Conservation (phyloP, 2,888 invertebrate genomes). For the Raillietiella orientalis region DNA sequence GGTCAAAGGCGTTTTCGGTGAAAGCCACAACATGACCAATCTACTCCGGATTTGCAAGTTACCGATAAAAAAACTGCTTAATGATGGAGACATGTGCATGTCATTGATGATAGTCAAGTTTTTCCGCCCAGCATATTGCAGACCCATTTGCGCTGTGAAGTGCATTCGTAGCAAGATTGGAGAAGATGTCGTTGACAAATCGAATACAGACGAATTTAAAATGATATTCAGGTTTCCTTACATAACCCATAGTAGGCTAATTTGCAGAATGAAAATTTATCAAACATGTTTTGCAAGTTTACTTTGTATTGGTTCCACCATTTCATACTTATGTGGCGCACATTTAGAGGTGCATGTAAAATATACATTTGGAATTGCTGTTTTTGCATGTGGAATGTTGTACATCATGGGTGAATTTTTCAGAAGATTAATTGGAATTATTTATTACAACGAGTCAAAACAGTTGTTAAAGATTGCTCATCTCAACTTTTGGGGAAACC, state of each 20-base stretch:
- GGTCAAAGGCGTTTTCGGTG: too few relatives aligned
- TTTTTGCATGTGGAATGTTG: neutral
- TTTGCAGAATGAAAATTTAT: slow-evolving; percentile 1
- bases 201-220: slow-evolving; percentile 1
- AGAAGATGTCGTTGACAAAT: too few relatives aligned
- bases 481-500: neutral
- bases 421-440: neutral
- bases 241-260: neutral
- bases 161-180: too few relatives aligned
- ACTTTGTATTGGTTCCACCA: neutral
- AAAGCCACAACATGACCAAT: too few relatives aligned
- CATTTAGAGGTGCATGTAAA: neutral
- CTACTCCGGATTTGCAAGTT: too few relatives aligned
- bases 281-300: neutral
- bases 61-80: too few relatives aligned
- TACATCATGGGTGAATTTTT: neutral
- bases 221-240: neutral
- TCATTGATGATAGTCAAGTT: too few relatives aligned
- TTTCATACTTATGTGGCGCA: neutral
- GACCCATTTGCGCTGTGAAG: too few relatives aligned
- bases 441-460: neutral
- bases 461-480: neutral
- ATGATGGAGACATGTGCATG: too few relatives aligned
- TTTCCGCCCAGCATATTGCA: too few relatives aligned
- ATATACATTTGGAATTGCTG: neutral